A percentile compares a stretch with the other conserved stretches of the same genome.
Evolutionary conservation across 2,888 invertebrate genomes (phyloP).

Genomic region (Ectobius pallidus): DNA sequence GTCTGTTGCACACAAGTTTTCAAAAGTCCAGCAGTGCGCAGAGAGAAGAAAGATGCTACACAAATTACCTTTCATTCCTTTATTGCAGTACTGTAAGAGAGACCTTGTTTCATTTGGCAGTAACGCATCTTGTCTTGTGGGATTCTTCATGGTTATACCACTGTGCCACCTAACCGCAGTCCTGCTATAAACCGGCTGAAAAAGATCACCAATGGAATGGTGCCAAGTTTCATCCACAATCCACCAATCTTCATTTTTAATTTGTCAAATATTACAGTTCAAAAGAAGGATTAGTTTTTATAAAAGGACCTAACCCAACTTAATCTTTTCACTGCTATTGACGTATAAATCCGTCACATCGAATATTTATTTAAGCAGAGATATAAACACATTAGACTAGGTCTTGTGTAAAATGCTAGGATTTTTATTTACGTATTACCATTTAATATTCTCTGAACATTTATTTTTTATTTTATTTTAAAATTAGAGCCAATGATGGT

Average conservation of each 20-base stretch:
- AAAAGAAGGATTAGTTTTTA: too few relatives aligned
- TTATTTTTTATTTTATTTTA: too few relatives aligned
- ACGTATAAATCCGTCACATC: too few relatives aligned
- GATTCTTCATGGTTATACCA: not conserved
- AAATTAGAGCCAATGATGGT: too few relatives aligned
- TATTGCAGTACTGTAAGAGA: not conserved
- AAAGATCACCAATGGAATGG: not conserved
- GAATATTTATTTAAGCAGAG: too few relatives aligned
- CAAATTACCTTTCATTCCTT: not conserved
- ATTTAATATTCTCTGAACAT: too few relatives aligned
- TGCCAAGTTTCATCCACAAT: not conserved
- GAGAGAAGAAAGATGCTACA: not conserved
- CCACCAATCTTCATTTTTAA: not conserved
- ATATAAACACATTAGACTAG: too few relatives aligned
- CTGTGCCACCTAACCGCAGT: not conserved
- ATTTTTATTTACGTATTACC: too few relatives aligned
- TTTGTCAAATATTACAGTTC: too few relatives aligned
- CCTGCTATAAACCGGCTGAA: not conserved
- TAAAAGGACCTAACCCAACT: too few relatives aligned
- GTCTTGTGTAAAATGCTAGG: too few relatives aligned
- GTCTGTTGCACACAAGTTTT: not conserved
- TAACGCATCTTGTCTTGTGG: not conserved
- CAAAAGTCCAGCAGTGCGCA: not conserved
- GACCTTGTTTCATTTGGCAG: constrained; percentile 15
- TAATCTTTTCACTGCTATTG: too few relatives aligned